A percentile compares a stretch with the other conserved stretches of the same genome.
These are phyloP conservation scores for Geodia barretti DNA, from an alignment of 37 sponge, comb jelly and placozoan species.

Conservation along the genomic window DNA sequence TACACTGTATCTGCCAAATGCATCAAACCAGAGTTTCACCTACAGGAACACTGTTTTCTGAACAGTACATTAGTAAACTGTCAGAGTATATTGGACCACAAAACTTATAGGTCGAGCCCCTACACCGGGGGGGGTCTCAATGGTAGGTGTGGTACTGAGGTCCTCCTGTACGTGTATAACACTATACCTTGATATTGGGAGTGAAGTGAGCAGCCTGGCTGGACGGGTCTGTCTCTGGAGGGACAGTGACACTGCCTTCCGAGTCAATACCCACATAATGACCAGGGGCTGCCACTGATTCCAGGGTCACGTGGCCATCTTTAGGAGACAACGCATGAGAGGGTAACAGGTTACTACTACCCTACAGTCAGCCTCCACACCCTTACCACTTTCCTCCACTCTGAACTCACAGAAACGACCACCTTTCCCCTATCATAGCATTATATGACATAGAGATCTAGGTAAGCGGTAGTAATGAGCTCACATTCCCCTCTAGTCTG, in stretches of 20 bases:
- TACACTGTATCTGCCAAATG: no score
- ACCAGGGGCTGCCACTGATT: conserved; percentile 12
- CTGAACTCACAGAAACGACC: conserved; percentile 1
- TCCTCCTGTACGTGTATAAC: not conserved
- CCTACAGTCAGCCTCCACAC: no score
- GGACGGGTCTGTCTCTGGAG: not conserved
- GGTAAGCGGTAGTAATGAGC: no score
- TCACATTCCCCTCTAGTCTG: not conserved
- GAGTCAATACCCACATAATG: conserved; percentile 8
- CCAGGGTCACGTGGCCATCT: not conserved
- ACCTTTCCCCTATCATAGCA: conserved; percentile 2
- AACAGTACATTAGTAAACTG: no score
- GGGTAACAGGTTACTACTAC: no score
- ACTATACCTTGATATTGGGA: not conserved
- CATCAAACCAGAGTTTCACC: no score
- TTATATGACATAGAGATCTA: no score
- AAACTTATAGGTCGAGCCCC: no score
- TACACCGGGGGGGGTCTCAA: no score
- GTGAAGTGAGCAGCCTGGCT: not conserved
- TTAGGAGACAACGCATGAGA: not conserved
- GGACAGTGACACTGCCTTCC: not conserved
- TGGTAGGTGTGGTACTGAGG: no score
- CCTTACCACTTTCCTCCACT: not conserved
- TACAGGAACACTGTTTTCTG: no score
- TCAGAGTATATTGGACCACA: no score